These are phyloP conservation scores for Abrostola tripartita DNA, from an alignment of 2,888 invertebrate species.

Conservation along the genomic window DNA sequence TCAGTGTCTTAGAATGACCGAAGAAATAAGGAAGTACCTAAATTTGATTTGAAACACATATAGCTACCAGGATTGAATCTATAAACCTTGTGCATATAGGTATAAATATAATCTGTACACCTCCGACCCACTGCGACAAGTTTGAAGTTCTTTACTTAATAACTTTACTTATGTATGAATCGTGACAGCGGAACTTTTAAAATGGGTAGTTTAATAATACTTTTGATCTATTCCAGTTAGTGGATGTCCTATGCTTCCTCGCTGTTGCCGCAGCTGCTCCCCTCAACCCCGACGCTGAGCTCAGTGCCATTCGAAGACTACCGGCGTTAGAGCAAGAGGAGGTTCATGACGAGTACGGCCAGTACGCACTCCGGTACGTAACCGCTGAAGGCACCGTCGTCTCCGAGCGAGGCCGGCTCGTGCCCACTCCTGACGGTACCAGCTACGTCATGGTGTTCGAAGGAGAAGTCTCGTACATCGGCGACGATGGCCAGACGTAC, in stretches of 20 bases:
- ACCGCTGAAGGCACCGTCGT: conserved; percentile 74
- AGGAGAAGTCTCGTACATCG: conserved; percentile 71
- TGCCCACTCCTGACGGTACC: conserved; percentile 62
- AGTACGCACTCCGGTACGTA: conserved; percentile 71
- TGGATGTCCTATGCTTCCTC: conserved; percentile 58
- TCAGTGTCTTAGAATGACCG: no score
- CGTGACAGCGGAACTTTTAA: no score
- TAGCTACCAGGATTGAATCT: conserved; percentile 13
- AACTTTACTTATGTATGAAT: no score
- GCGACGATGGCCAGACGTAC: conserved; percentile 73
- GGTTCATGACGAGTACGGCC: conserved; percentile 69
- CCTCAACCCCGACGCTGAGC: conserved; percentile 31
- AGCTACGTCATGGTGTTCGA: conserved; percentile 68
- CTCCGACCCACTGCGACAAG: no score
- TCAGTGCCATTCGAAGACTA: conserved; percentile 52
- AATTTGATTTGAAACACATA: no score
- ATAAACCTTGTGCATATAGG: no score
- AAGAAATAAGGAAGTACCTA: no score
- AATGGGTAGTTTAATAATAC: no score
- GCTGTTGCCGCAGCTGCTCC: conserved; percentile 61
- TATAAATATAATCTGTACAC: neutral
- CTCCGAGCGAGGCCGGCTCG: conserved; percentile 68
- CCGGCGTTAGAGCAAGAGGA: conserved; percentile 69
- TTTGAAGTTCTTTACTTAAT: no score
- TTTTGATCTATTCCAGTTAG: conserved; percentile 54